A percentile compares a stretch with the other conserved stretches of the same genome.
Evolutionary conservation across 2,113 vertebrate genomes (phyloP).

Genomic region (Smithornis capensis): DNA sequence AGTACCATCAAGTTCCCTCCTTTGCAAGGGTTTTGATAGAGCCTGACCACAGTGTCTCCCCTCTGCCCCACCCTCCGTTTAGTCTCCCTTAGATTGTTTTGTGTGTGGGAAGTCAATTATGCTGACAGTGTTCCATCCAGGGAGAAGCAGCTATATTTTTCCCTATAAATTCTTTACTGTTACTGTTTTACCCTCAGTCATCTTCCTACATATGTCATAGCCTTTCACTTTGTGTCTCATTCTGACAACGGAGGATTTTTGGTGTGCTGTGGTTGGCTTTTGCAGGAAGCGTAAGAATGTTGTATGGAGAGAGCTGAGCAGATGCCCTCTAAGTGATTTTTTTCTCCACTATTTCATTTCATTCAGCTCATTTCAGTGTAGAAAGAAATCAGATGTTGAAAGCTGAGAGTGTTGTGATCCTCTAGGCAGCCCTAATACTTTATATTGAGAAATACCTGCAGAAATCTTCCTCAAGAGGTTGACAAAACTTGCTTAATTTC

Average conservation of each 20-base stretch:
- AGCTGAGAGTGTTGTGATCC: neutral
- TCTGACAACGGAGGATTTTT: neutral
- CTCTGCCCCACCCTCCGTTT: rapidly evolving
- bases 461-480: slow-evolving; percentile 16
- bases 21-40: neutral
- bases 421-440: neutral
- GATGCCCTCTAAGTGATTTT: neutral
- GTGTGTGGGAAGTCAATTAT: neutral
- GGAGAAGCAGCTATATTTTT: neutral
- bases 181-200: neutral
- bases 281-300: neutral
- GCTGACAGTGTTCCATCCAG: neutral
- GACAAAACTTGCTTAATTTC: slow-evolving; percentile 42
- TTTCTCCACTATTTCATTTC: neutral
- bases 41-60: neutral
- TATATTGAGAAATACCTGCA: slow-evolving; percentile 26
- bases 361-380: neutral
- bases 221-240: neutral
- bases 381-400: neutral
- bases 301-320: neutral
- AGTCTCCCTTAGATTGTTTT: neutral
- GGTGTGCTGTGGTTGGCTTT: neutral
- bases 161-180: neutral
- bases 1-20: neutral
- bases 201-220: neutral